These are phyloP conservation scores for Lophotis ruficrista DNA, from an alignment of 2,113 vertebrate genomes.

Conservation along the genomic window DNA sequence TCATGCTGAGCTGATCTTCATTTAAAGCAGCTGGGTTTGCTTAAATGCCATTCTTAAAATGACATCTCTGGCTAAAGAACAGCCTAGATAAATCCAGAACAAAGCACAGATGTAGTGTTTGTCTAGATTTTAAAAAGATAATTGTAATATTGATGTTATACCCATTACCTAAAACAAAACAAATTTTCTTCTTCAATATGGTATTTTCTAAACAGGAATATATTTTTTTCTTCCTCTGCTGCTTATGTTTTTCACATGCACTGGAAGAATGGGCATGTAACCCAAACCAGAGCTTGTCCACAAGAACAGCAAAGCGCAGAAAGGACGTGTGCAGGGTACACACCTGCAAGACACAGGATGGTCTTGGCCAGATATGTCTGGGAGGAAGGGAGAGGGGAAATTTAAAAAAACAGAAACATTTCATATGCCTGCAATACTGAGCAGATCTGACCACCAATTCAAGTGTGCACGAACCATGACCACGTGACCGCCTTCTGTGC, in stretches of 20 bases:
- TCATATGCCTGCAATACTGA: not conserved
- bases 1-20: not conserved
- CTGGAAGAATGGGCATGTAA: not conserved
- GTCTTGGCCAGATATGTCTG: not conserved
- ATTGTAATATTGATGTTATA: not conserved
- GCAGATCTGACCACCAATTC: not conserved
- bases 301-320: not conserved
- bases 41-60: not conserved
- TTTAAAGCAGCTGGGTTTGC: not conserved
- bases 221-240: not conserved
- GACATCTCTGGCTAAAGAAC: not conserved
- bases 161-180: not conserved
- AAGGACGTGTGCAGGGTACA: not conserved
- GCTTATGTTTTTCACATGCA: not conserved
- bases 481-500: not conserved
- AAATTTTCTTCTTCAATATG: not conserved
- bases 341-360: not conserved
- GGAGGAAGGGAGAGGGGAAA: not conserved
- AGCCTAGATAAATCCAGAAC: not conserved
- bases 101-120: not conserved
- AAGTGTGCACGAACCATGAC: not conserved
- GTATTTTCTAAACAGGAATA: not conserved
- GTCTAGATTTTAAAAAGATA: not conserved
- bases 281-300: not conserved
- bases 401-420: not conserved